These are phyloP conservation scores for Galerucella calmariensis DNA, from an alignment of 2,888 invertebrate genomes.

Conservation along the genomic window DNA sequence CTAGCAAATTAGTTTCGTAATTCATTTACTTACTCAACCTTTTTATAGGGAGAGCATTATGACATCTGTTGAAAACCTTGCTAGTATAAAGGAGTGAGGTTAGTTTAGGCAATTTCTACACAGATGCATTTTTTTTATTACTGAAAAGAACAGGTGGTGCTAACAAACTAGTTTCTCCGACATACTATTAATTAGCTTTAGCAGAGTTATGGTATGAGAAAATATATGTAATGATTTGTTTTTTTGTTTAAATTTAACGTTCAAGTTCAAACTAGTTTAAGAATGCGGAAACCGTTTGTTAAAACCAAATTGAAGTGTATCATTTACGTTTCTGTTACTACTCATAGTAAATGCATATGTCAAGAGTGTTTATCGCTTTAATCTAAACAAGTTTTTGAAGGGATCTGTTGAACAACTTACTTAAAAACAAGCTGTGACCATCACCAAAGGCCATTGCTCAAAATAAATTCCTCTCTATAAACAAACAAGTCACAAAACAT, in stretches of 20 bases:
- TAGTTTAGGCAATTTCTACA: slow-evolving; percentile 21
- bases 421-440: slow-evolving; percentile 26
- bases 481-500: slow-evolving; percentile 29
- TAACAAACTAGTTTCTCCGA: slow-evolving; percentile 4
- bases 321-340: neutral
- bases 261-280: neutral
- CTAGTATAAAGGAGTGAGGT: slow-evolving; percentile 19
- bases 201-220: neutral
- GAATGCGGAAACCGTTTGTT: neutral
- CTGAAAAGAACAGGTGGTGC: slow-evolving; percentile 17
- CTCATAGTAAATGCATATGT: neutral
- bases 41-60: neutral
- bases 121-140: slow-evolving; percentile 14
- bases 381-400: slow-evolving; percentile 21
- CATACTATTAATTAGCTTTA: slow-evolving; percentile 12
- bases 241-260: neutral
- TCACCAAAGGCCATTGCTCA: slow-evolving; percentile 24
- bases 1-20: slow-evolving; percentile 6
- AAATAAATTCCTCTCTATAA: slow-evolving; percentile 10
- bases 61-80: slow-evolving; percentile 13
- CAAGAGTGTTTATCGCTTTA: slow-evolving; percentile 10
- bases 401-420: slow-evolving; percentile 21
- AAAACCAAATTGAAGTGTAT: neutral
- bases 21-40: neutral
- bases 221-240: neutral